Conservation (phyloP, 2,888 invertebrate species). For the Oscheius sp. region DNA sequence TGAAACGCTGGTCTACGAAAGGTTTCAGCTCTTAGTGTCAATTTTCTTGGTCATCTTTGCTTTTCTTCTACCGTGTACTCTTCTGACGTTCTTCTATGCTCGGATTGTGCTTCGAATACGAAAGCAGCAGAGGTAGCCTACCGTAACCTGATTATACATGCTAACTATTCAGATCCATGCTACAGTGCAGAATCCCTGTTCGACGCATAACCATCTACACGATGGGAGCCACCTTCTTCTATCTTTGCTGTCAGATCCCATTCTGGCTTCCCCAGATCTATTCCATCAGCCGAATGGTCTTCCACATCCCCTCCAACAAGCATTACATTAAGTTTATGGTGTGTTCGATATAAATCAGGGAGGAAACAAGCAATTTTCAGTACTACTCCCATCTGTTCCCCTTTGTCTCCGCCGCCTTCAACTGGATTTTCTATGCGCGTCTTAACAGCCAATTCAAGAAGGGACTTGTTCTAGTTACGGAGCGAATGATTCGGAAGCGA, state of each 20-base stretch:
- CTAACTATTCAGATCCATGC: slow-evolving; percentile 48
- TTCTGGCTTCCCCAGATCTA: slow-evolving; percentile 62
- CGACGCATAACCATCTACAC: slow-evolving; percentile 62
- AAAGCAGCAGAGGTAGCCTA: slow-evolving; percentile 50
- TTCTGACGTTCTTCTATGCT: slow-evolving; percentile 58
- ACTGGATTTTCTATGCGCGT: slow-evolving; percentile 65
- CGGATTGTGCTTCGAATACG: slow-evolving; percentile 55
- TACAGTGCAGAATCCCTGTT: slow-evolving; percentile 62
- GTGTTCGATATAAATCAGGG: not conserved
- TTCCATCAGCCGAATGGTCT: slow-evolving; percentile 34
- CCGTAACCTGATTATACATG: not conserved
- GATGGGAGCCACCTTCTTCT: slow-evolving; percentile 59
- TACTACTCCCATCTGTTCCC: slow-evolving; percentile 59
- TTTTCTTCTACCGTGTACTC: slow-evolving; percentile 57
- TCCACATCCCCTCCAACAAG: slow-evolving; percentile 39
- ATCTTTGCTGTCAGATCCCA: slow-evolving; percentile 58
- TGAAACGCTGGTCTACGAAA: not conserved
- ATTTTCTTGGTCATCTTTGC: slow-evolving; percentile 52
- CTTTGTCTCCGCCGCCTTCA: slow-evolving; percentile 57
- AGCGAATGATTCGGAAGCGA: slow-evolving; percentile 59
- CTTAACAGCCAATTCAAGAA: slow-evolving; percentile 66
- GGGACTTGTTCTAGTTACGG: slow-evolving; percentile 60
- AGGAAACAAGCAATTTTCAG: slow-evolving; percentile 26
- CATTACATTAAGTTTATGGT: slow-evolving; percentile 44
- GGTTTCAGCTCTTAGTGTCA: slow-evolving; percentile 42